Evolutionary conservation across 2,113 vertebrate genomes (phyloP).

Genomic region (Xiphophorus maculatus): DNA sequence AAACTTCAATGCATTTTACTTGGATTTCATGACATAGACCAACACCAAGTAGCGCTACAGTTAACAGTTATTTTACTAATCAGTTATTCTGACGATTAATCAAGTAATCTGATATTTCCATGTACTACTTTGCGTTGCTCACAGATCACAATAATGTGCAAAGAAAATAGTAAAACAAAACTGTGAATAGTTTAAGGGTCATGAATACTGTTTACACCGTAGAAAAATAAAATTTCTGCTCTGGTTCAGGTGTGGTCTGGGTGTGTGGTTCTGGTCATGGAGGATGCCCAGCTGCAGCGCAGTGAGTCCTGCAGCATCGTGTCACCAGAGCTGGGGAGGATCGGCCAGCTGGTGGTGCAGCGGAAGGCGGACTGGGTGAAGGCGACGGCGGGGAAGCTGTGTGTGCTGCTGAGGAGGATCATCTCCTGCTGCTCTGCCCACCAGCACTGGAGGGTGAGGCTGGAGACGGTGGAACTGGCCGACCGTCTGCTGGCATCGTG

Average conservation of each 20-base stretch:
- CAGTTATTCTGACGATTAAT: too few relatives aligned
- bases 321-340: slow-evolving; percentile 59
- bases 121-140: not conserved
- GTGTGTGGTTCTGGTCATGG: slow-evolving; percentile 83
- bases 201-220: not conserved
- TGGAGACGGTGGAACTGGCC: slow-evolving; percentile 84
- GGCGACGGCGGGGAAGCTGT: slow-evolving; percentile 81
- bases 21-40: not conserved
- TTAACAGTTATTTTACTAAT: too few relatives aligned
- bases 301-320: slow-evolving; percentile 39
- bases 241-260: slow-evolving; percentile 79
- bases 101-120: too few relatives aligned
- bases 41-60: not conserved
- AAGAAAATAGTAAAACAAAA: not conserved
- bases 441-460: slow-evolving; percentile 90
- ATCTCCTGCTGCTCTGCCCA: slow-evolving; percentile 84
- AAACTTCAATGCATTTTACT: not conserved
- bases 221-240: not conserved
- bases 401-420: slow-evolving; percentile 83
- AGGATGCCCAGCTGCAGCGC: slow-evolving; percentile 83
- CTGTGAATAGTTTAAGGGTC: not conserved
- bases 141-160: not conserved
- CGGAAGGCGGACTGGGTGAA: slow-evolving; percentile 85
- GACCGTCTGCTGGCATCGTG: slow-evolving; percentile 82
- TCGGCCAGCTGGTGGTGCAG: slow-evolving; percentile 82